Conservation (phyloP, 2,113 vertebrate species). For the Ammodytes marinus region DNA sequence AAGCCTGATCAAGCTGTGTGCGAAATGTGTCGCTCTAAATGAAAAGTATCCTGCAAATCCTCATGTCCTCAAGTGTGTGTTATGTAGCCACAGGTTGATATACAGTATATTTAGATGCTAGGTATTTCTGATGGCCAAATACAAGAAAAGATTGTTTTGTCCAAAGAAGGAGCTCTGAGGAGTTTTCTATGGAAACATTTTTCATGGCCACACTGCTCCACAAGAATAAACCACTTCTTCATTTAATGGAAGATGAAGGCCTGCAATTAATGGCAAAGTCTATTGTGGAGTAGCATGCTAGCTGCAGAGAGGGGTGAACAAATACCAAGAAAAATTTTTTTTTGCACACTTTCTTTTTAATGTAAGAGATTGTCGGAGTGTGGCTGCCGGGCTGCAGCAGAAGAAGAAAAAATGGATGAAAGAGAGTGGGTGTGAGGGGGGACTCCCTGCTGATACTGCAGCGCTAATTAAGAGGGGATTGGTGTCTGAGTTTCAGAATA, state of each 20-base stretch:
- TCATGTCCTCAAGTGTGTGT: not conserved
- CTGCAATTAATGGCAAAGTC: not conserved
- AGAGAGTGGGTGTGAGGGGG: conserved; percentile 58
- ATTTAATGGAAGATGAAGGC: conserved; percentile 41
- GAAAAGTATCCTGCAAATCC: too few relatives aligned
- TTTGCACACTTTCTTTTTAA: conserved; percentile 49
- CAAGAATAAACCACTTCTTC: conserved; percentile 28
- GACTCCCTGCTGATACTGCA: conserved; percentile 68
- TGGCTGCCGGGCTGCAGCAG: conserved; percentile 59
- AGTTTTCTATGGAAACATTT: not conserved
- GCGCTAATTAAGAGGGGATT: conserved; percentile 78
- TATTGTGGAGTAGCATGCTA: not conserved
- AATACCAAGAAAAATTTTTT: not conserved
- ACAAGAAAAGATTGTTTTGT: not conserved
- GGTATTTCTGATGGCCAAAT: not conserved
- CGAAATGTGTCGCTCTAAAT: too few relatives aligned
- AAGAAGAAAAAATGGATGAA: conserved; percentile 65
- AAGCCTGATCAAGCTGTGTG: too few relatives aligned
- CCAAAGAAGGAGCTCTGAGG: not conserved
- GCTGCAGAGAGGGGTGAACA: not conserved
- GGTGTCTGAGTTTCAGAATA: conserved; percentile 71
- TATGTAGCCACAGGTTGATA: too few relatives aligned
- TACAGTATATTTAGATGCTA: too few relatives aligned
- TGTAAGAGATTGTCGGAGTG: conserved; percentile 56
- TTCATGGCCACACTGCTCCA: not conserved